Percentiles rank a stretch among this genome's conserved stretches.
These are phyloP conservation scores for Halyomorpha halys DNA, from an alignment of 1,140 invertebrate genomes.

Conservation along the genomic window DNA sequence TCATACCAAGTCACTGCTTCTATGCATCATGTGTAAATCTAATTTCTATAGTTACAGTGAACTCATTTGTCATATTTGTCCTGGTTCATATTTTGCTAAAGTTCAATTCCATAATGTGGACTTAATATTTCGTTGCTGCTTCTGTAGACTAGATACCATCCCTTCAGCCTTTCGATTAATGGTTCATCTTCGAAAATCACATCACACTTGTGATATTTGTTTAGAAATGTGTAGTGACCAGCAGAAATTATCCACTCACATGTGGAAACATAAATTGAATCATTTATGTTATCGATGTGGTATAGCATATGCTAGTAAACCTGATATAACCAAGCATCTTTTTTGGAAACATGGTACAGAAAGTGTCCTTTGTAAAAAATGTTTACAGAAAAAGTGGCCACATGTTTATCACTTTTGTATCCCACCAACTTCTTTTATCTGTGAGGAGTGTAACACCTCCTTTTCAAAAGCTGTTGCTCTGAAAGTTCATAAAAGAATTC, in stretches of 20 bases:
- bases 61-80: slow-evolving; percentile 70
- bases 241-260: slow-evolving; percentile 65
- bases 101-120: slow-evolving; percentile 35
- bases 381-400: slow-evolving; percentile 78
- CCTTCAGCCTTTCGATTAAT: slow-evolving; percentile 75
- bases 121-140: slow-evolving; percentile 57
- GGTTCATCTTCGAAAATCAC: slow-evolving; percentile 71
- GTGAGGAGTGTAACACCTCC: slow-evolving; percentile 64
- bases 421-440: slow-evolving; percentile 60
- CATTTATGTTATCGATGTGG: slow-evolving; percentile 75
- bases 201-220: slow-evolving; percentile 75
- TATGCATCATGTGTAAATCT: slow-evolving; percentile 75
- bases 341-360: slow-evolving; percentile 87
- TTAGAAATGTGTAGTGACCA: slow-evolving; percentile 66
- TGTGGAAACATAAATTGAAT: slow-evolving; percentile 78
- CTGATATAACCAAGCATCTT: slow-evolving; percentile 73
- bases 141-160: slow-evolving; percentile 57
- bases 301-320: slow-evolving; percentile 73
- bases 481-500: slow-evolving; percentile 70
- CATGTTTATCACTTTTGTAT: slow-evolving; percentile 82
- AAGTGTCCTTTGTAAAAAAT: slow-evolving; percentile 70
- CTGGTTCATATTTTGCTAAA: slow-evolving; percentile 53
- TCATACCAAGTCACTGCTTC: slow-evolving; percentile 65
- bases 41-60: slow-evolving; percentile 78
- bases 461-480: slow-evolving; percentile 66